Base-by-base conservation (phyloP, 2,888 invertebrate genomes). In the Epirrhoe tristata region DNA sequence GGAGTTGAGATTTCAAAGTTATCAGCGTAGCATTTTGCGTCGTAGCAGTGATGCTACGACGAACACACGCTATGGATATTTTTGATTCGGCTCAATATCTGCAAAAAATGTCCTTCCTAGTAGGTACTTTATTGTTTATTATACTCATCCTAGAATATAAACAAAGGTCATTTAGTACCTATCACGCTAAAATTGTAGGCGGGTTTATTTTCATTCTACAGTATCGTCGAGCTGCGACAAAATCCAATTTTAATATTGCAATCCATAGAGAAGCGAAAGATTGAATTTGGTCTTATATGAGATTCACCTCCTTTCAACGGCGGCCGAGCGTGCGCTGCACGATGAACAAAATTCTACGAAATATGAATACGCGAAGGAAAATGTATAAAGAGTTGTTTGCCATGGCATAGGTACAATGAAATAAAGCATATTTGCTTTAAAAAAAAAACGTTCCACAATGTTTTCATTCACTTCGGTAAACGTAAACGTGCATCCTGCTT, bases 221-320 rank as follows among this genome's bases (percentile, higher is more conserved):
- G 17, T 60, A 60, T 59, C 50, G 32, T 16, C 5, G 14, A 46
- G 57, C 56, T 43, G n/a, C 56, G 73, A 70, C 77, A 66, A 81
- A 83, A 89, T 87, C 81, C 85, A 89, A 89, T 90, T 90, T 89
- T 82, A 85, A 89, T 89, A 91, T 87, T 85, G 80, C 82, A 81
- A 79, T 82, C 82, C 78, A 78, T 78, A 74, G 73, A 76, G 73
- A 75, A 75, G 78, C 75, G 74, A 85, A 86, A 90, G 85, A 90
- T 90, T 89, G 87, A 88, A 90, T 89, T 88, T 85, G 88, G 86
- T 17, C 74, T 79, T 76, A 72, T 75, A 73, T 74, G 77, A 74
- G 59, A 79, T 77, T 76, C 82, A 71, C 76, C 75, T 65, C 71
- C 78, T 89, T 90, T 90, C 85, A 84, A 55, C 72, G 71, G 69